Conservation (phyloP, 2,888 invertebrate genomes). For the Dryocosmus kuriphilus region DNA sequence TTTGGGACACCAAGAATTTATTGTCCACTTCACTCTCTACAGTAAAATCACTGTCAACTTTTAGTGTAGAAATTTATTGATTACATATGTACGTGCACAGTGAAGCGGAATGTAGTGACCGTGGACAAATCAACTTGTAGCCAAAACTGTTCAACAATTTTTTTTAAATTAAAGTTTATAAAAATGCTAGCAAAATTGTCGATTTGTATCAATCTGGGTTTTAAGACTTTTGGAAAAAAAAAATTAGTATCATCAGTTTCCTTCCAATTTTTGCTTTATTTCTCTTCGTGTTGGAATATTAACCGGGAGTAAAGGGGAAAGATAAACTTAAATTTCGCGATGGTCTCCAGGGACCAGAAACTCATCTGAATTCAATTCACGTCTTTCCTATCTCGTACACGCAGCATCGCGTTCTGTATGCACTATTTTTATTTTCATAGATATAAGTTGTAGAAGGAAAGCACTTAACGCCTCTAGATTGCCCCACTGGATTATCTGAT, state of each 20-base stretch:
- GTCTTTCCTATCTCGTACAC: background rate
- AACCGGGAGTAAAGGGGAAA: background rate
- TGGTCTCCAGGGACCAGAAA: background rate
- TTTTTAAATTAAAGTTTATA: too few species aligned
- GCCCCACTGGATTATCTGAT: background rate
- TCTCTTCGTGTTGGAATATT: background rate
- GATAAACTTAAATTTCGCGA: background rate
- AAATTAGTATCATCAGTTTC: background rate
- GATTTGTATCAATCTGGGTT: too few species aligned
- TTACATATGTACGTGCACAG: too few species aligned
- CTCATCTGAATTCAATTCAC: slow-evolving; percentile 3
- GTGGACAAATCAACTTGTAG: too few species aligned
- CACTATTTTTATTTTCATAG: background rate
- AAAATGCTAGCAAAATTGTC: too few species aligned
- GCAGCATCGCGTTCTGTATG: background rate
- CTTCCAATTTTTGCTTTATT: background rate
- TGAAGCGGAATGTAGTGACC: too few species aligned
- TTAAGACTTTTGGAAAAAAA: too few species aligned
- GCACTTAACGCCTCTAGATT: background rate
- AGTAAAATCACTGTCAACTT: too few species aligned
- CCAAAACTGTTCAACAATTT: too few species aligned
- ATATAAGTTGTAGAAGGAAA: background rate
- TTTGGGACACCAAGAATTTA: too few species aligned
- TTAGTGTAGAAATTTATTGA: too few species aligned
- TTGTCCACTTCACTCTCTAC: too few species aligned